phyloP scores from a whole-genome alignment of 2,888 invertebrate species.

The Drosophila mayaguana region DNA sequence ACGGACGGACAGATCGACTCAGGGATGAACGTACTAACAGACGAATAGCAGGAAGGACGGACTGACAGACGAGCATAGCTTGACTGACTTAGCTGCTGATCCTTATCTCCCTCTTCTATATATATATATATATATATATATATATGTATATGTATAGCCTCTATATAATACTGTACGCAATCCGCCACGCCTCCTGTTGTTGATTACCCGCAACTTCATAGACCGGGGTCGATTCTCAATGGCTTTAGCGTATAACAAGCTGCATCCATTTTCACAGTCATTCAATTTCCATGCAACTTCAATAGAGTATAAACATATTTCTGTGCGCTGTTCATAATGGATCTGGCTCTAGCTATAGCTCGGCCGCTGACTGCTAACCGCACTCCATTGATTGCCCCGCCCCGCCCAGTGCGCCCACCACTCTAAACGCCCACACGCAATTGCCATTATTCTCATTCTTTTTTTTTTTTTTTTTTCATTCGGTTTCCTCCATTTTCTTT shows the following conservation, averaged over 20 bases:
- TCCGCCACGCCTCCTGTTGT: too few species aligned
- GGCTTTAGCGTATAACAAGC: background rate
- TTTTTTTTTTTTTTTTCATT: constrained; percentile 16
- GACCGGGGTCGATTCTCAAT: background rate
- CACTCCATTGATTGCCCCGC: constrained; percentile 6
- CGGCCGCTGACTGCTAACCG: constrained; percentile 9
- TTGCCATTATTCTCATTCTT: constrained; percentile 18
- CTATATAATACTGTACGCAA: too few species aligned
- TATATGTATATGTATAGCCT: too few species aligned
- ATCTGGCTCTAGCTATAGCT: background rate
- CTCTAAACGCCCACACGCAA: constrained; percentile 42
- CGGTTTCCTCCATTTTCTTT: constrained; percentile 35
- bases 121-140: too few species aligned
- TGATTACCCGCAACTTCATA: background rate
- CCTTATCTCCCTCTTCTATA: too few species aligned
- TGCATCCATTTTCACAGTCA: background rate
- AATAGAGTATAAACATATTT: constrained; percentile 9
- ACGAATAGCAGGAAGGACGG: background rate
- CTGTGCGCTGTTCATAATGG: constrained; percentile 1
- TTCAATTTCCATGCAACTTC: constrained; percentile 11
- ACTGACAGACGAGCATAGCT: background rate
- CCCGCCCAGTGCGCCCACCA: background rate
- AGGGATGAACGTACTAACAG: too few species aligned
- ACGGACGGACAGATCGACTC: too few species aligned
- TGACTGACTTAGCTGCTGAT: background rate